phyloP scores from a whole-genome alignment of 2,797 vertebrate genomes.

The Cossypha heuglini region DNA sequence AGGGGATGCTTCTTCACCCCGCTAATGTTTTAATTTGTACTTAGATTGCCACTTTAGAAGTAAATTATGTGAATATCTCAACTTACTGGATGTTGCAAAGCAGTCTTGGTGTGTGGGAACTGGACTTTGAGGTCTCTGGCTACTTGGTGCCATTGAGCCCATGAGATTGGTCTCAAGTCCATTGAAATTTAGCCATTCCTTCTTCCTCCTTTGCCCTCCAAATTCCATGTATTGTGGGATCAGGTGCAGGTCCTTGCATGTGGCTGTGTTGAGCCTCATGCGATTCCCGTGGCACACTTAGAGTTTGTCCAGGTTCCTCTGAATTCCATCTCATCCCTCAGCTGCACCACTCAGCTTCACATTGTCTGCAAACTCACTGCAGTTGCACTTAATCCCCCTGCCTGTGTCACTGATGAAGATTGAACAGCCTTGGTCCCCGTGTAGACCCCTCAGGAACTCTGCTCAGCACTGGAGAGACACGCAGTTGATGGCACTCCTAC shows the following conservation, averaged over 20 bases:
- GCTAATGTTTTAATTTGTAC: background rate
- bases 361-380: background rate
- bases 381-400: background rate
- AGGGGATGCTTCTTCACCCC: background rate
- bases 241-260: background rate
- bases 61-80: background rate
- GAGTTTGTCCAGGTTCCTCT: background rate
- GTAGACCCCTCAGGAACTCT: background rate
- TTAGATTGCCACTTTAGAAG: background rate
- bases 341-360: background rate
- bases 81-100: accelerated
- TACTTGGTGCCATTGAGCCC: background rate
- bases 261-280: background rate
- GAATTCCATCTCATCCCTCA: background rate
- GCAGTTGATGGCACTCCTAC: background rate
- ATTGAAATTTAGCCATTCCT: background rate
- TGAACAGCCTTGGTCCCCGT: accelerated
- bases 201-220: background rate
- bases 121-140: background rate
- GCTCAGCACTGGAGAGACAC: background rate
- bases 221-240: background rate
- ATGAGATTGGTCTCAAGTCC: background rate
- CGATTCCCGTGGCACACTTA: background rate
- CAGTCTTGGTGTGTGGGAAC: background rate
- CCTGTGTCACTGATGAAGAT: background rate